Evolutionary conservation across 2,797 vertebrate genomes (phyloP).

Genomic region (Tarsius wallacei): DNA sequence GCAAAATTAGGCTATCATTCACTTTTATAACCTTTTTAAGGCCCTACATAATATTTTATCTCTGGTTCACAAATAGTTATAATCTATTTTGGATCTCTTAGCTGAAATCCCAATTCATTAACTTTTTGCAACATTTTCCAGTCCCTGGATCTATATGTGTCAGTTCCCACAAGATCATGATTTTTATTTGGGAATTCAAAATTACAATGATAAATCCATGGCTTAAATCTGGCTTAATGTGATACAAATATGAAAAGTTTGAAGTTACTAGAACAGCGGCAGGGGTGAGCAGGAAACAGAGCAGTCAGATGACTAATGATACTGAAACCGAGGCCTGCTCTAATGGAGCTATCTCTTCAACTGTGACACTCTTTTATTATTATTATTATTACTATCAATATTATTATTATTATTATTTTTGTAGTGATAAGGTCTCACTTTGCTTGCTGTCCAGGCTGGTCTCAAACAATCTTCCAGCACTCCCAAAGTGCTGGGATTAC

Average conservation of each 20-base stretch:
- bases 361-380: neutral
- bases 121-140: conserved; percentile 53
- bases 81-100: conserved; percentile 40
- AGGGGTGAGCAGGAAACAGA: neutral
- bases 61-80: neutral
- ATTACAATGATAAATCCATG: conserved; percentile 12
- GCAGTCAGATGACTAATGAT: neutral
- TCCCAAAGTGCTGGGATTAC: too few relatives aligned
- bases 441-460: too few relatives aligned
- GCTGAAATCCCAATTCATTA: conserved; percentile 32
- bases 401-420: too few relatives aligned
- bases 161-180: neutral
- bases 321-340: conserved; percentile 11
- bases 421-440: too few relatives aligned
- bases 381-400: too few relatives aligned
- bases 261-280: neutral
- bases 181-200: conserved; percentile 72
- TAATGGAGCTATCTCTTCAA: conserved; percentile 6
- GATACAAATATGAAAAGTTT: neutral
- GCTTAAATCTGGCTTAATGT: conserved; percentile 9
- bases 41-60: conserved; percentile 35
- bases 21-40: conserved; percentile 9
- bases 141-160: neutral
- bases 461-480: too few relatives aligned
- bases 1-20: neutral